Base-by-base conservation (phyloP, 2,888 invertebrate species). In the Nemotelus nigrinus region DNA sequence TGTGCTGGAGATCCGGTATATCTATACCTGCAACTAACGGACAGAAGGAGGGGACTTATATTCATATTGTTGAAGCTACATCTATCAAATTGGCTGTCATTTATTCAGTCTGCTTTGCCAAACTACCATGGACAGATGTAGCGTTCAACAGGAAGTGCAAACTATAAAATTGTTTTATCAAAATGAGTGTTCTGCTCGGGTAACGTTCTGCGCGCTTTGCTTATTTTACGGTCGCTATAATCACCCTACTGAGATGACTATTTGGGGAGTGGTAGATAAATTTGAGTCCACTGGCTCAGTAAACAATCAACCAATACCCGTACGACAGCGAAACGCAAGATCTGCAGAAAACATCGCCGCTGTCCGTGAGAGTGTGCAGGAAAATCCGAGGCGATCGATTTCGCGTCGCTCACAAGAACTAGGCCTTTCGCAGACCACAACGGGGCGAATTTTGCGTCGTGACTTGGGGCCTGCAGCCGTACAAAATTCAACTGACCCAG, bases 331-430 rank as follows among this genome's bases (percentile, higher is more conserved):
- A 65, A 45, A 65, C 3, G 58, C 58, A 58, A 58, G 58, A 10
- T 58, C 45, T 65, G 65, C 47, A 44, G 10, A 44, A 65, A 65
- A 45, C 47, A 65, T 45, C 47, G 3, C 65, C 65, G 65, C 65
- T 65, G 44, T 65, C 7, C 58, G 1, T 58, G 45, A 65, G 65
- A 65, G 44, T 65, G 65, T 65, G 65, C 65, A 65, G 65, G 45
- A 65, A 47, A 65, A 45, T 65, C 45, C 45, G 47, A 45, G 65
- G 65, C 6, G 45, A 10, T 65, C 45, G 47, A 65, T 65, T 65
- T 65, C 47, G 47, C 65, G 65, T 65, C 45, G 45, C 45, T 65
- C 65, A 45, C 47, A 65, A 65, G 47, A 65, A 65, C 47, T 65
- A 25, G 25, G 25, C 25, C 25, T 25, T 25, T 25, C 25, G 25